Conservation (phyloP, 2,113 vertebrate genomes). For the Noctilio leporinus region DNA sequence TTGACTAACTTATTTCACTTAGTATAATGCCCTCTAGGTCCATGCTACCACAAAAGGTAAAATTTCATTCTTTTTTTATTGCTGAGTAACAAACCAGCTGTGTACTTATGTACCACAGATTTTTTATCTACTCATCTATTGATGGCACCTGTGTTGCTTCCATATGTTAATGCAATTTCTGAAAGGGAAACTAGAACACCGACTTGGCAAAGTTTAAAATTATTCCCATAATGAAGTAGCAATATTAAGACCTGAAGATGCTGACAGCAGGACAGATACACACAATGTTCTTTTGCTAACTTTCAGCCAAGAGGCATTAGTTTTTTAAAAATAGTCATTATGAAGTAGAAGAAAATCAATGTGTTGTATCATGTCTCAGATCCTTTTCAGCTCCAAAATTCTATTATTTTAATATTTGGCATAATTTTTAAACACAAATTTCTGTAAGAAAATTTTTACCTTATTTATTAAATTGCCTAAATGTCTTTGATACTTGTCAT, state of each 20-base stretch:
- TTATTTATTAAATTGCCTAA: slow-evolving; percentile 63
- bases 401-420: neutral
- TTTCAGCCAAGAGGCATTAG: neutral
- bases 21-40: neutral
- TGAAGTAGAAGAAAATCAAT: neutral
- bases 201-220: neutral
- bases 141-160: neutral
- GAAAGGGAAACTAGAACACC: neutral
- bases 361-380: neutral
- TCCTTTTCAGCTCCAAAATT: neutral
- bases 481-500: slow-evolving; percentile 54
- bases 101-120: neutral
- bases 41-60: neutral
- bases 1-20: neutral
- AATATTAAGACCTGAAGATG: neutral
- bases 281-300: neutral
- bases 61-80: neutral
- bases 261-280: neutral
- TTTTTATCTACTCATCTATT: neutral
- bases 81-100: neutral
- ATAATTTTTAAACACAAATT: neutral
- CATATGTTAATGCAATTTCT: neutral
- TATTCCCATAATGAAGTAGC: neutral
- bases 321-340: no score
- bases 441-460: slow-evolving; percentile 39